Evolutionary conservation across 1,140 invertebrate species (phyloP).

Genomic region (Colletes gigas): DNA sequence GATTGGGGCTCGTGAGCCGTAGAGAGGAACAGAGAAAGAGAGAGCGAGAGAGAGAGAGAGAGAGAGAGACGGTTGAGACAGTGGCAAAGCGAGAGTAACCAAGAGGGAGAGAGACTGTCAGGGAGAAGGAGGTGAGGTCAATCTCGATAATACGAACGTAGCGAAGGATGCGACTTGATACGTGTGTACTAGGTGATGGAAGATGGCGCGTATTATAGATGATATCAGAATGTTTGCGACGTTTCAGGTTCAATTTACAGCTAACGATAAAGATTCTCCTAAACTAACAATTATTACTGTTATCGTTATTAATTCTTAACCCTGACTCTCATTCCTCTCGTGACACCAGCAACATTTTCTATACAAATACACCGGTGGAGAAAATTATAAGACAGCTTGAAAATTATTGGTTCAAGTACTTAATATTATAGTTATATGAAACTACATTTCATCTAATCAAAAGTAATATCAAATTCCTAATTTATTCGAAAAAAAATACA

Average conservation of each 20-base stretch:
- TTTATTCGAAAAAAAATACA: no score
- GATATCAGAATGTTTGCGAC: background rate
- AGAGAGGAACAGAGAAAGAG: slow-evolving; percentile 23
- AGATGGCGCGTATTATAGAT: slow-evolving; percentile 34
- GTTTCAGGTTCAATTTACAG: background rate
- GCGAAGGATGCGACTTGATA: slow-evolving; percentile 58
- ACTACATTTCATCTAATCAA: no score
- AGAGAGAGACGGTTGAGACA: slow-evolving; percentile 18
- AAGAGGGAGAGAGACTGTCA: background rate
- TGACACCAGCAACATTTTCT: no score
- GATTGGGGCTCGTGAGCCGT: slow-evolving; percentile 67
- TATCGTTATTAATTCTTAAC: no score
- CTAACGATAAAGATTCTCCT: no score
- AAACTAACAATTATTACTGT: no score
- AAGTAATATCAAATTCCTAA: no score
- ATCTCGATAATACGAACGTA: slow-evolving; percentile 72
- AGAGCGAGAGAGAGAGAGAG: slow-evolving; percentile 33
- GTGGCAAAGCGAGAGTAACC: slow-evolving; percentile 10
- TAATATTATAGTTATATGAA: no score
- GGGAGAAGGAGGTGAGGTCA: slow-evolving; percentile 62
- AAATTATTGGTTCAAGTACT: no score
- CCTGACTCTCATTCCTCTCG: no score
- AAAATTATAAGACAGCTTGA: no score
- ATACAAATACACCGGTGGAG: no score
- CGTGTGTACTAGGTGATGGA: slow-evolving; percentile 34